Evolutionary conservation across 2,113 vertebrate genomes (phyloP).

Genomic region (Archilochus colubris): DNA sequence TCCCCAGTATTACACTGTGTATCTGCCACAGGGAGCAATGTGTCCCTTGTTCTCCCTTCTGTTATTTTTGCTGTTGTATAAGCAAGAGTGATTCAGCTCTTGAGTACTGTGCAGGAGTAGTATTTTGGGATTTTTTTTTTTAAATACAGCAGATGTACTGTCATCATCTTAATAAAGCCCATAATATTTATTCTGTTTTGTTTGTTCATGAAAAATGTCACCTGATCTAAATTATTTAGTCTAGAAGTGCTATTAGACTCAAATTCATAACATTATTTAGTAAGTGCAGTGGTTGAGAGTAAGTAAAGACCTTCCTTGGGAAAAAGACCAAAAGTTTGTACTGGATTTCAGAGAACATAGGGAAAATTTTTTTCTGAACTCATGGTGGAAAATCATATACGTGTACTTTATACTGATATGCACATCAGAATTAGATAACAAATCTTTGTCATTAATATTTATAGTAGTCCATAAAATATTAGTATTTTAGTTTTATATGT

Average conservation of each 20-base stretch:
- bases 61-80: background rate
- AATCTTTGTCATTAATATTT: background rate
- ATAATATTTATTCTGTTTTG: conserved; percentile 26
- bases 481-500: background rate
- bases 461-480: background rate
- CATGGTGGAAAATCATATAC: background rate
- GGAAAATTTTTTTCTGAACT: background rate
- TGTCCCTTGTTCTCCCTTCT: background rate
- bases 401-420: background rate
- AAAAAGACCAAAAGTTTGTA: background rate
- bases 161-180: background rate
- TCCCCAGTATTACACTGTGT: fast-evolving
- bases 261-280: background rate
- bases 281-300: background rate
- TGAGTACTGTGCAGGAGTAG: background rate
- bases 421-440: background rate
- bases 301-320: background rate
- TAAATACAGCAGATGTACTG: background rate
- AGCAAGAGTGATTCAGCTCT: conserved; percentile 10
- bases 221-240: background rate
- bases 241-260: background rate
- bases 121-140: background rate
- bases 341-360: background rate
- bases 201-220: background rate
- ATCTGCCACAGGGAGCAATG: background rate